These are phyloP conservation scores for Lottia gigantea DNA, from an alignment of 2,888 invertebrate genomes.

Conservation along the genomic window DNA sequence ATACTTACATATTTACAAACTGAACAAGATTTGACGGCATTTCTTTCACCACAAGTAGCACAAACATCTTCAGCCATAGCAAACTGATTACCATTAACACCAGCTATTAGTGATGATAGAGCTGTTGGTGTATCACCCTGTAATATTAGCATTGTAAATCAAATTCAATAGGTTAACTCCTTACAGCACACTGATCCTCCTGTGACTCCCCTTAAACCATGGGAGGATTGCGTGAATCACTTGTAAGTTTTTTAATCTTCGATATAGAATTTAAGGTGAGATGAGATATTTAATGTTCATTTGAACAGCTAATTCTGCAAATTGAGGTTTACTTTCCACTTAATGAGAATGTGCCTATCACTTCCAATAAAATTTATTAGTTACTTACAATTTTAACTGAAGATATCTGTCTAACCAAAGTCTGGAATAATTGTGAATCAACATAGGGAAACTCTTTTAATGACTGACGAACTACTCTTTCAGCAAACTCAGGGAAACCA, in stretches of 20 bases:
- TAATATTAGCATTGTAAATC: neutral
- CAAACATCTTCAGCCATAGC: constrained; percentile 63
- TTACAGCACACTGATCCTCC: too few species aligned
- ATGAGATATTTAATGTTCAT: too few species aligned
- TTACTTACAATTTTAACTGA: constrained; percentile 57
- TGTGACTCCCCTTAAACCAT: too few species aligned
- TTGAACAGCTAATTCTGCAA: too few species aligned
- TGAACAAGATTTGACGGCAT: constrained; percentile 91
- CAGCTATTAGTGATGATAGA: constrained; percentile 78
- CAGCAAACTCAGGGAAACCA: constrained; percentile 72
- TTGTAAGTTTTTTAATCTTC: too few species aligned
- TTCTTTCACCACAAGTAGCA: constrained; percentile 56
- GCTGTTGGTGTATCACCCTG: constrained; percentile 75
- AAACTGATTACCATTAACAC: constrained; percentile 87
- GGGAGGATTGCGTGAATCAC: too few species aligned
- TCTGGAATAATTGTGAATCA: constrained; percentile 80
- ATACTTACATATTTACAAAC: constrained; percentile 79
- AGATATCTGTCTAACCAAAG: constrained; percentile 60
- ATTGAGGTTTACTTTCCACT: too few species aligned
- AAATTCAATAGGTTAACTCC: too few species aligned
- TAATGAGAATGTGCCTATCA: too few species aligned
- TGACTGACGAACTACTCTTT: constrained; percentile 83
- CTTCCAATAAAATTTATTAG: neutral
- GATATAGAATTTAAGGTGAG: too few species aligned
- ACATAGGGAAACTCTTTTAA: constrained; percentile 90